Percentiles rank a stretch among this genome's conserved stretches.
Evolutionary conservation across 2,797 vertebrate species (phyloP).

Genomic region (Prionace glauca): DNA sequence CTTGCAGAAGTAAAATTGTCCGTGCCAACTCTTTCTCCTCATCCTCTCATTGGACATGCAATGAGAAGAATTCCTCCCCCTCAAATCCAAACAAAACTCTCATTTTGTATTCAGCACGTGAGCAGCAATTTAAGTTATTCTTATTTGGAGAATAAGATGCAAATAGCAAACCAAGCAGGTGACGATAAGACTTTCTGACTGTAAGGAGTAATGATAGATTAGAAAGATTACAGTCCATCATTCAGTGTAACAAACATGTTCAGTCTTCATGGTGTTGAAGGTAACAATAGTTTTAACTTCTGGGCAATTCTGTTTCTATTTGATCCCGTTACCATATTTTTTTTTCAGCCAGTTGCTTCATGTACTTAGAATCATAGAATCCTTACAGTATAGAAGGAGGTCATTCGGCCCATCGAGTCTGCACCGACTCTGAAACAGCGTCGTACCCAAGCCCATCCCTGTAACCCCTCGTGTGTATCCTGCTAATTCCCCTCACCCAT

Average conservation of each 20-base stretch:
- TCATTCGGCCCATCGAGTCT: too few relatives aligned
- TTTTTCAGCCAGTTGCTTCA: not conserved
- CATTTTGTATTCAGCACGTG: not conserved
- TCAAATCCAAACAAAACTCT: not conserved
- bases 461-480: too few relatives aligned
- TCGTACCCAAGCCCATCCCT: too few relatives aligned
- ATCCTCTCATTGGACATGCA: not conserved
- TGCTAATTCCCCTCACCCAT: too few relatives aligned
- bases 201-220: not conserved
- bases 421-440: too few relatives aligned
- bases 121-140: not conserved
- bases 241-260: not conserved
- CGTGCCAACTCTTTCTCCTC: not conserved
- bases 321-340: not conserved
- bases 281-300: not conserved
- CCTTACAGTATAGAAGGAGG: too few relatives aligned
- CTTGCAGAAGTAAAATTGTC: not conserved
- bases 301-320: not conserved
- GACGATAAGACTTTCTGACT: not conserved
- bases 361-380: not conserved
- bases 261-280: not conserved
- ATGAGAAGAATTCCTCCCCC: not conserved
- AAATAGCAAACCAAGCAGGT: not conserved
- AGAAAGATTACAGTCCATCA: not conserved
- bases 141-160: not conserved